These are phyloP conservation scores for Raphicerus campestris DNA, from an alignment of 2,113 vertebrate genomes.

Conservation along the genomic window DNA sequence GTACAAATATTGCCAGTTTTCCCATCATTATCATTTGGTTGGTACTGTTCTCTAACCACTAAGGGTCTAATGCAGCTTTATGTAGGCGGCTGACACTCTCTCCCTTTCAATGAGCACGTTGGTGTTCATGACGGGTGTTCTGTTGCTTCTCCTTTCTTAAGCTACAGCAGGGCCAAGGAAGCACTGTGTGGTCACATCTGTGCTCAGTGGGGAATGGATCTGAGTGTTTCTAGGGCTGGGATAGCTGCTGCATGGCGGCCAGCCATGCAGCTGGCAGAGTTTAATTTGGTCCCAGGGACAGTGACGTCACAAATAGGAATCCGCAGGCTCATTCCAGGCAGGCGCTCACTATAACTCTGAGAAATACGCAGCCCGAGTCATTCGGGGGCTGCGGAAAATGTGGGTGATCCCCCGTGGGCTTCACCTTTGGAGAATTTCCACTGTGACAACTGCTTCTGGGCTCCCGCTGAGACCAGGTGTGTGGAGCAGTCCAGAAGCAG, in stretches of 20 bases:
- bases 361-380: neutral
- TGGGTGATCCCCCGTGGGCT: neutral
- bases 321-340: neutral
- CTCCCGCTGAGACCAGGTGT: neutral
- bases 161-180: neutral
- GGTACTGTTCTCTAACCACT: neutral
- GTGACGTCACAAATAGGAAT: conserved; percentile 22
- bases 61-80: neutral
- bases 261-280: neutral
- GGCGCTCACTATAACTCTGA: neutral
- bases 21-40: neutral
- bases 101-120: neutral
- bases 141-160: neutral
- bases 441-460: neutral
- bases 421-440: conserved; percentile 28
- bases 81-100: neutral
- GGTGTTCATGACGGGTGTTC: neutral
- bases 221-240: neutral
- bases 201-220: neutral
- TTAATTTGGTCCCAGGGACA: conserved; percentile 1
- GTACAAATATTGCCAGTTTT: neutral
- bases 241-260: neutral
- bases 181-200: neutral
- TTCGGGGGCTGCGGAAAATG: conserved; percentile 21
- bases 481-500: neutral